Evolutionary conservation across 2,113 vertebrate species (phyloP).

Genomic region (Felis catus): F.catus_Fca126_mat1.0 CM031425.1:2881501-2882000

Average conservation of each 20-base stretch:
- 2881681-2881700: slow-evolving; percentile 52
- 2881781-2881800: slow-evolving; percentile 31
- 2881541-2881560: slow-evolving; percentile 47
- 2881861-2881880: background rate
- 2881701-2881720: background rate
- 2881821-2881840: background rate
- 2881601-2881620: background rate
- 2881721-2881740: background rate
- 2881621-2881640: slow-evolving; percentile 14
- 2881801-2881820: background rate
- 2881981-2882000: too few relatives aligned
- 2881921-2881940: too few relatives aligned
- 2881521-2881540: slow-evolving; percentile 50
- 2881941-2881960: too few relatives aligned
- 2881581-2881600: background rate
- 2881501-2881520: background rate
- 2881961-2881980: too few relatives aligned
- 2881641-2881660: background rate
- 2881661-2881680: slow-evolving; percentile 57
- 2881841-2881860: background rate
- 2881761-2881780: slow-evolving; percentile 2
- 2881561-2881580: background rate
- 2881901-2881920: too few relatives aligned
- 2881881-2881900: background rate
- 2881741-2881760: background rate